These are phyloP conservation scores for Leuctra nigra DNA, from an alignment of 2,888 invertebrate genomes.

Conservation along the genomic window DNA sequence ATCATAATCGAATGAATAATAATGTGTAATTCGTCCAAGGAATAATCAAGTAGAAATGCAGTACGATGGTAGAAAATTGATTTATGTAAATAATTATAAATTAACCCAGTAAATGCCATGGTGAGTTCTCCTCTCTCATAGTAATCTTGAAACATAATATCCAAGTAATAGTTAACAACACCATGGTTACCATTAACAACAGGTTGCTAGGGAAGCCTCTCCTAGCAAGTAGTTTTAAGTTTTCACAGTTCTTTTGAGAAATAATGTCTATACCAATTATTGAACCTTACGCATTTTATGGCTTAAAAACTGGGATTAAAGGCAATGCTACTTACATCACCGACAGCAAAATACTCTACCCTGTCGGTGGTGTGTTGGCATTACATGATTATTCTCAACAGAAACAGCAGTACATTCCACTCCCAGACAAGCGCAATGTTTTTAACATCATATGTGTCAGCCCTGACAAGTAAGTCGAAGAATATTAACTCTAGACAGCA, in stretches of 20 bases:
- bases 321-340: constrained; percentile 66
- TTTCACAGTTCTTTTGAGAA: neutral
- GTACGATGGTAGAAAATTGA: no score
- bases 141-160: no score
- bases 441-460: constrained; percentile 53
- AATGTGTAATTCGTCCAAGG: no score
- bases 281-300: constrained; percentile 55
- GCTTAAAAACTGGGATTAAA: constrained; percentile 55
- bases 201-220: no score
- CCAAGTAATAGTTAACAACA: no score
- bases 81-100: no score
- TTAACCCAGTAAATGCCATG: no score
- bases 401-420: constrained; percentile 64
- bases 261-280: constrained; percentile 33
- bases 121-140: no score
- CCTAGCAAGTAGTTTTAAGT: no score
- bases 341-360: constrained; percentile 72
- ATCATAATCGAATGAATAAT: no score
- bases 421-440: constrained; percentile 57
- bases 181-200: no score
- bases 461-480: constrained; percentile 55
- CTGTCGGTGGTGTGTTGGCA: constrained; percentile 68
- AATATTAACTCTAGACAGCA: neutral
- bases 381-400: constrained; percentile 66
- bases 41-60: no score